Evolutionary conservation across 2,113 vertebrate genomes (phyloP).

Genomic region (Phalacrocorax aristotelis): DNA sequence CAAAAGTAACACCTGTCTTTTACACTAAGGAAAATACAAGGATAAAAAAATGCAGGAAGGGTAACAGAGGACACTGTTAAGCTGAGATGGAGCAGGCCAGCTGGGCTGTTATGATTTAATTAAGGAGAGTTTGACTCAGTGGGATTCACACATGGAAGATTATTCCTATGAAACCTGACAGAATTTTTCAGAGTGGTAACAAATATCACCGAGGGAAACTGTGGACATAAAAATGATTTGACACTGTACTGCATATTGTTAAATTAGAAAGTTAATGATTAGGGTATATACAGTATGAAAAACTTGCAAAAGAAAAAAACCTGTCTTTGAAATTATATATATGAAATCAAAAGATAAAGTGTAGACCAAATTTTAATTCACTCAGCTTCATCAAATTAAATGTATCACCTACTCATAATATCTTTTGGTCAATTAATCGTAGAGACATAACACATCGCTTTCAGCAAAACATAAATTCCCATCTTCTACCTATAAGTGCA

Average conservation of each 20-base stretch:
- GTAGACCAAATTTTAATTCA: not conserved
- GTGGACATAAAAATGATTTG: not conserved
- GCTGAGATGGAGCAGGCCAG: not conserved
- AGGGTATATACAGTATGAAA: not conserved
- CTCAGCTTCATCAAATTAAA: not conserved
- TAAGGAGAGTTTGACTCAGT: slow-evolving; percentile 33
- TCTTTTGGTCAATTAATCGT: not conserved
- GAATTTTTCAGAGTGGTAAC: slow-evolving; percentile 44
- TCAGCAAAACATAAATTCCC: not conserved
- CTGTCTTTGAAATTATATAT: not conserved
- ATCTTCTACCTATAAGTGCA: not conserved
- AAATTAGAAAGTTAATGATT: not conserved
- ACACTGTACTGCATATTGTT: not conserved
- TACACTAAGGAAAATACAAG: not conserved
- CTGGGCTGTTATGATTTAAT: slow-evolving; percentile 65
- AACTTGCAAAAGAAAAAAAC: not conserved
- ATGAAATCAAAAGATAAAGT: not conserved
- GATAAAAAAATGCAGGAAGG: not conserved
- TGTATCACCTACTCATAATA: not conserved
- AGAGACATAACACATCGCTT: not conserved
- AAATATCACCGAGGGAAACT: slow-evolving; percentile 17
- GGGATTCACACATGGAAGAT: slow-evolving; percentile 55
- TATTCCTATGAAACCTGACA: slow-evolving; percentile 45
- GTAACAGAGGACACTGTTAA: slow-evolving; percentile 9
- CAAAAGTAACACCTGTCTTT: not conserved